A percentile compares a stretch with the other conserved stretches of the same genome.
phyloP scores from a whole-genome alignment of 92 coral and sea anemone genomes.

The Ricordea florida region DNA sequence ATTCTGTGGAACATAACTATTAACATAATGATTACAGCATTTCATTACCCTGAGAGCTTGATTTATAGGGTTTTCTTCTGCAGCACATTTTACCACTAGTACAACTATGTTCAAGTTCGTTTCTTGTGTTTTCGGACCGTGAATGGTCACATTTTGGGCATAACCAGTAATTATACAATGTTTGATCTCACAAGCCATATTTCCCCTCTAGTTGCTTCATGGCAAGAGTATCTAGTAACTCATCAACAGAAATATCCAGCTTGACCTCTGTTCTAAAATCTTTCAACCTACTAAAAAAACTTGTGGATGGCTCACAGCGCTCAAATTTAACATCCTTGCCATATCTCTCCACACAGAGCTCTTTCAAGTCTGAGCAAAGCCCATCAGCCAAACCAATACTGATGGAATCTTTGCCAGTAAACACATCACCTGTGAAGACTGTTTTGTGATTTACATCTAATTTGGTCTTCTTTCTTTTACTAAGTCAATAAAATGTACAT shows the following conservation, averaged over 20 bases:
- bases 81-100: too few relatives aligned
- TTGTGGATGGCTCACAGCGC: conserved; percentile 68
- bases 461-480: conserved; percentile 80
- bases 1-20: too few relatives aligned
- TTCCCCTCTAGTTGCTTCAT: conserved; percentile 42
- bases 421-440: conserved; percentile 82
- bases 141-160: too few relatives aligned
- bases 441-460: conserved; percentile 79
- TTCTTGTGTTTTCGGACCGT: too few relatives aligned
- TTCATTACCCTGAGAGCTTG: too few relatives aligned
- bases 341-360: conserved; percentile 58
- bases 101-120: too few relatives aligned
- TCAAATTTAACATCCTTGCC: conserved; percentile 86
- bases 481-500: conserved; percentile 61
- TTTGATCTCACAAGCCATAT: too few relatives aligned
- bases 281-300: conserved; percentile 32
- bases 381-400: conserved; percentile 86
- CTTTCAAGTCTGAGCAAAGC: conserved; percentile 59
- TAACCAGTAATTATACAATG: too few relatives aligned
- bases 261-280: conserved; percentile 4
- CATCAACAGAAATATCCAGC: conserved; percentile 31
- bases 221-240: conserved; percentile 44
- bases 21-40: too few relatives aligned
- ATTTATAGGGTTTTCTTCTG: too few relatives aligned
- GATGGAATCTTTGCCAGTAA: conserved; percentile 75